phyloP scores from a whole-genome alignment of 2,888 invertebrate species.

The Cryptocephalus moraei region DNA sequence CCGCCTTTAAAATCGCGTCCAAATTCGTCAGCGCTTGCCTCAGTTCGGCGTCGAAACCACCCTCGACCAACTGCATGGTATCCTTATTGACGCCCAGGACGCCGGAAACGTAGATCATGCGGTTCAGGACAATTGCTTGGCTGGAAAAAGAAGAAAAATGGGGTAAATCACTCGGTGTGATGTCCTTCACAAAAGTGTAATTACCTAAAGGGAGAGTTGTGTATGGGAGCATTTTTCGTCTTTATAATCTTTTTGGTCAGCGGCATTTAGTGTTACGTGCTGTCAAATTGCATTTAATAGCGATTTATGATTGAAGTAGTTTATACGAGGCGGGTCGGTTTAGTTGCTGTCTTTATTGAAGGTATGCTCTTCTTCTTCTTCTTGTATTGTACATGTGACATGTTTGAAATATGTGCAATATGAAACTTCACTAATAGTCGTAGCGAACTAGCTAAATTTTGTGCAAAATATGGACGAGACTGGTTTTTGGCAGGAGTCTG shows the following conservation, averaged over 20 bases:
- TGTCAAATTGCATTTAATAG: too few relatives aligned
- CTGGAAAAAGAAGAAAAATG: conserved; percentile 38
- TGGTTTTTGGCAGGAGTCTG: too few relatives aligned
- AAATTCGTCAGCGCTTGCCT: conserved; percentile 70
- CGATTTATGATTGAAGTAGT: too few relatives aligned
- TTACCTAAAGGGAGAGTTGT: conserved; percentile 75
- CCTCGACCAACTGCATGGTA: conserved; percentile 59
- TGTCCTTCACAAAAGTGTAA: too few relatives aligned
- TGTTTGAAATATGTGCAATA: too few relatives aligned
- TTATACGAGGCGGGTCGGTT: too few relatives aligned
- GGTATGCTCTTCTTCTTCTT: too few relatives aligned
- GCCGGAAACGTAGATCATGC: conserved; percentile 81
- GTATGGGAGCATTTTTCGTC: conserved; percentile 59
- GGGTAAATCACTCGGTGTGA: background rate
- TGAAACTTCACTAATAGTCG: too few relatives aligned
- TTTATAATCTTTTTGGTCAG: conserved; percentile 46
- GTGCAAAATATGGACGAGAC: too few relatives aligned
- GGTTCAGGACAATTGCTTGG: conserved; percentile 76
- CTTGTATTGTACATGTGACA: too few relatives aligned
- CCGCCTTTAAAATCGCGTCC: conserved; percentile 63
- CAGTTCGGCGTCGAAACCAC: conserved; percentile 65
- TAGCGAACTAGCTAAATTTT: too few relatives aligned
- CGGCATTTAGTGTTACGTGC: conserved; percentile 8
- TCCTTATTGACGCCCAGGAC: conserved; percentile 68
- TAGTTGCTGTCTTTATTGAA: too few relatives aligned